Evolutionary conservation across 2,797 vertebrate genomes (phyloP), one percentile per base, ranked within the genome.

Genomic region (Poecilia gillii): DNA sequence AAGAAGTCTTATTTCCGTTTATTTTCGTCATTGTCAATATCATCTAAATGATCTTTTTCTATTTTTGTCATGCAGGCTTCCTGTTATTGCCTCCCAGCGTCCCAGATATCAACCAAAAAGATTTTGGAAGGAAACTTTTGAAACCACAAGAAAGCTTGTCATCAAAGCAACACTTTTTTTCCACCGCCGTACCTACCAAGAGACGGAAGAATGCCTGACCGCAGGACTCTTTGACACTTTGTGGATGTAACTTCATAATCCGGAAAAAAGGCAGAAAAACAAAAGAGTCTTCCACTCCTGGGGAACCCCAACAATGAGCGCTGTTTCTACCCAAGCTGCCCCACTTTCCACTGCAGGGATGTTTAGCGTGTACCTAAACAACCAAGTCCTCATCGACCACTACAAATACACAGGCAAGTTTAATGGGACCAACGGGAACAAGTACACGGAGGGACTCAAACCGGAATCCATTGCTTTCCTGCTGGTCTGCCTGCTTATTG

Each of bases 391-490:
- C 82, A 45, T 80, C 0, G 84, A 93, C 23, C 97, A 98, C 74
- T 98, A 98, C 92, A 97, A 97, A 93, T 96, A 90, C 92, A 97
- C 96, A 0, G 97, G 97, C n/a, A 98, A 98, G 84, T 94, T 97
- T 47, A 92, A 92, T 0, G 93, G 87, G 3, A 91, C 90, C 82
- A 96, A 95, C 0, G 93, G 86, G 3, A 89, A 90, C 79, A 96
- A 95, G 77, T 97, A 97, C 92, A 95, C 87, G 45, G 88, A 95
- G 0, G 96, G 97, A 39, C 88, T 98, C 76, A 96, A 96, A 82
- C 93, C 96, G 0, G 96, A 96, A 33, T 94, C 95, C 47, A 94
- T 95, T 0, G 89, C 89, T 0, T 97, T 97, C 87, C 94, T 98
- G 87, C 92, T 97, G 36, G 95, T 98, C 62, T 98, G 97, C 84